These are phyloP conservation scores for Gopherus flavomarginatus DNA, from an alignment of 2,113 vertebrate genomes.

Conservation along the genomic window DNA sequence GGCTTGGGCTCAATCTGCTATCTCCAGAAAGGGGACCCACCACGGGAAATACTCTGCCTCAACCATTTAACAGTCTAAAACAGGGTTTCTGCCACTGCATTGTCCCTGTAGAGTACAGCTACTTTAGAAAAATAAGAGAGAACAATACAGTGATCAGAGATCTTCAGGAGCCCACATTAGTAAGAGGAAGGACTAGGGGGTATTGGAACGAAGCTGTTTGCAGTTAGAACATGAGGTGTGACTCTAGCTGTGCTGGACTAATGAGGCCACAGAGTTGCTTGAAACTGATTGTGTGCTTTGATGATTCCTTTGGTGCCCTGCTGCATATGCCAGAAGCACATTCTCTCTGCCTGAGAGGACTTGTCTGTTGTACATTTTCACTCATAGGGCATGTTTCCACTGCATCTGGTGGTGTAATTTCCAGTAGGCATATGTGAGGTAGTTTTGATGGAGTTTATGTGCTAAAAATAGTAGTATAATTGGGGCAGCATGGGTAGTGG, in stretches of 20 bases:
- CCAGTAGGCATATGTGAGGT: not conserved
- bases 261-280: accelerated
- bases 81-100: not conserved
- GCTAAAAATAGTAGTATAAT: not conserved
- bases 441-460: not conserved
- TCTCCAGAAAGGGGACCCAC: not conserved
- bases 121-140: not conserved
- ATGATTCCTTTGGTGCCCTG: not conserved
- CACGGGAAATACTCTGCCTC: not conserved
- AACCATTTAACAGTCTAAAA: not conserved
- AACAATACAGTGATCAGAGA: not conserved
- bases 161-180: not conserved
- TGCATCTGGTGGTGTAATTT: not conserved
- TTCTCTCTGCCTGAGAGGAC: accelerated
- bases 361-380: accelerated
- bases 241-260: accelerated
- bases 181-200: not conserved
- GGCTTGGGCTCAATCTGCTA: not conserved
- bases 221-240: not conserved
- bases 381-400: not conserved
- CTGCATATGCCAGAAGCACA: not conserved
- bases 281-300: not conserved
- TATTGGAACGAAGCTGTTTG: not conserved
- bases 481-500: not conserved
- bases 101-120: not conserved